A percentile compares a stretch with the other conserved stretches of the same genome.
These are phyloP conservation scores for Pseudolycoriella hygida DNA, from an alignment of 2,888 invertebrate genomes.

Conservation along the genomic window DNA sequence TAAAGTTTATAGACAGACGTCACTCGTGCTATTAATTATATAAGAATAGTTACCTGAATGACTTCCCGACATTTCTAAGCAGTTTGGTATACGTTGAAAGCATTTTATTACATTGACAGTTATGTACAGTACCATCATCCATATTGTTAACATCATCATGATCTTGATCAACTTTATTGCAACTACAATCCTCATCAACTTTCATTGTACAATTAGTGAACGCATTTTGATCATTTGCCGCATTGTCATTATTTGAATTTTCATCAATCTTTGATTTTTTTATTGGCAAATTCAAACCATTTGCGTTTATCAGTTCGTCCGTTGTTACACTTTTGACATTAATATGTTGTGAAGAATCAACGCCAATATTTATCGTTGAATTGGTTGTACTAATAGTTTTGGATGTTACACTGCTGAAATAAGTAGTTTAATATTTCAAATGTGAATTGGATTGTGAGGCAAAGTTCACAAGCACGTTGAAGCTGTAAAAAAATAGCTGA, in stretches of 20 bases:
- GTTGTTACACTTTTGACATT: background rate
- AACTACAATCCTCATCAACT: background rate
- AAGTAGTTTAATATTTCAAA: too few species aligned
- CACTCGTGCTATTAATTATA: background rate
- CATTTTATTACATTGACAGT: background rate
- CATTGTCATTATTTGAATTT: slow-evolving; percentile 9
- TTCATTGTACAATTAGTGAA: slow-evolving; percentile 18
- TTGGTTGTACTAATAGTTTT: too few species aligned
- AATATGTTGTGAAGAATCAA: background rate
- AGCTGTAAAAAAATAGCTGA: too few species aligned
- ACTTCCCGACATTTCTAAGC: slow-evolving; percentile 30
- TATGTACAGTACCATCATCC: slow-evolving; percentile 11
- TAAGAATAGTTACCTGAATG: slow-evolving; percentile 26
- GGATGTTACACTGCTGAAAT: too few species aligned
- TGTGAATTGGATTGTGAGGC: too few species aligned
- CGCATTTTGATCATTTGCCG: slow-evolving; percentile 20
- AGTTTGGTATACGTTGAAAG: slow-evolving; percentile 14
- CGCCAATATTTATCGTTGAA: too few species aligned
- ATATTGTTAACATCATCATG: slow-evolving; percentile 9
- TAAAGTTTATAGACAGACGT: background rate
- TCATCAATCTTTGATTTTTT: background rate
- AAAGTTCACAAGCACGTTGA: too few species aligned
- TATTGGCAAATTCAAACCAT: background rate
- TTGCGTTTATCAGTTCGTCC: background rate
- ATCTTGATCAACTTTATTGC: slow-evolving; percentile 1